Conservation (phyloP, 2,888 invertebrate species). For the Pristionchus mayeri region DNA sequence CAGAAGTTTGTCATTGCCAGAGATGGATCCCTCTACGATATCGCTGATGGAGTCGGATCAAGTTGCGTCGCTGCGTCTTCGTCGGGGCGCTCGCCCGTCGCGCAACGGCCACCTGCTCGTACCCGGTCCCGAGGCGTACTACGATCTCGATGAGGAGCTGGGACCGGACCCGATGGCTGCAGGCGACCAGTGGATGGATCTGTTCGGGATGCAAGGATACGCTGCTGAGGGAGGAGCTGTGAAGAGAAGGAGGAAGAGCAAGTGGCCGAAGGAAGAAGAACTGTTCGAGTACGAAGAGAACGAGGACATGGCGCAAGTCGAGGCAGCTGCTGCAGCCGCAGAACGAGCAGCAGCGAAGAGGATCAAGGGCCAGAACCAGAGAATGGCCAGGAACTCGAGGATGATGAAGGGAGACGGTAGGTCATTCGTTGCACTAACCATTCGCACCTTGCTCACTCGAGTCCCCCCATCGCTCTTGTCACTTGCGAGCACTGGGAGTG, state of each 20-base stretch:
- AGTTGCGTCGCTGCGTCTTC: background rate
- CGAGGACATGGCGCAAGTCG: background rate
- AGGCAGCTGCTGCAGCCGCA: background rate
- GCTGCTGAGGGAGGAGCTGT: background rate
- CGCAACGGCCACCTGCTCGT: too few species aligned
- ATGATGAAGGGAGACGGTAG: background rate
- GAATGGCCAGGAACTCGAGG: background rate
- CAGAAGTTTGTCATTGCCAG: too few species aligned
- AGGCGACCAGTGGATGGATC: background rate
- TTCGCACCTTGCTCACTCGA: too few species aligned
- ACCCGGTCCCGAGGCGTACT: background rate
- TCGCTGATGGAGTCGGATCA: slow-evolving; percentile 13
- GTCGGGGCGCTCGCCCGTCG: background rate
- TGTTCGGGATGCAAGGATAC: background rate
- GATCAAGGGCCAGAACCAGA: background rate
- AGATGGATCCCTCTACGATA: slow-evolving; percentile 40
- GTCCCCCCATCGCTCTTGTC: background rate
- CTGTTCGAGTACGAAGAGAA: background rate
- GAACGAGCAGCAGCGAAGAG: background rate
- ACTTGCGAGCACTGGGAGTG: background rate
- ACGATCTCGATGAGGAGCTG: slow-evolving; percentile 36
- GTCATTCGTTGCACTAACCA: too few species aligned
- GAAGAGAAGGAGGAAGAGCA: background rate
- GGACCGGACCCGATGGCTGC: background rate
- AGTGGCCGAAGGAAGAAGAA: background rate